Percentiles rank a stretch among this genome's conserved stretches.
Evolutionary conservation across 2,113 vertebrate genomes (phyloP).

Genomic region (Dasypus novemcinctus): DNA sequence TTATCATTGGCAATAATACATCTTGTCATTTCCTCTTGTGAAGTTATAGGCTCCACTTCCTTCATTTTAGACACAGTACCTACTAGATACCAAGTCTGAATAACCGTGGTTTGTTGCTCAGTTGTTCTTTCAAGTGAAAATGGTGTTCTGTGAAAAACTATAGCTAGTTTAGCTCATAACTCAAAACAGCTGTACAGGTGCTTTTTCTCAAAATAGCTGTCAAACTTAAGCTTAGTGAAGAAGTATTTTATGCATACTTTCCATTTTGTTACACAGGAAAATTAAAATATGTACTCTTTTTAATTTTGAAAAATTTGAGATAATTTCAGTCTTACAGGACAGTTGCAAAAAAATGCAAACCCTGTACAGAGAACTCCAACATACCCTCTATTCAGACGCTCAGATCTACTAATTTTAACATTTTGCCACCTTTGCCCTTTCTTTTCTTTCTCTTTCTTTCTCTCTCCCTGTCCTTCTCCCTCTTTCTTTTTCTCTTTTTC

Average conservation of each 20-base stretch:
- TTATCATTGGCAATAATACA: neutral
- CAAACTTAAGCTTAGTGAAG: no score
- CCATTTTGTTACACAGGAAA: neutral
- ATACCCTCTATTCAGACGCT: no score
- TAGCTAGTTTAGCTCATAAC: neutral
- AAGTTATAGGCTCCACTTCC: neutral
- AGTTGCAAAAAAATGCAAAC: no score
- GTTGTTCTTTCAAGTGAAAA: neutral
- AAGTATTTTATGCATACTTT: neutral
- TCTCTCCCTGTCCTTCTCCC: no score
- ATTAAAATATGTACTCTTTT: neutral
- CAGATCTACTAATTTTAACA: no score
- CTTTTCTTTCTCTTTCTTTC: no score
- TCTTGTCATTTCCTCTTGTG: neutral
- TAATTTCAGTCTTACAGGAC: no score
- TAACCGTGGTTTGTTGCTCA: neutral
- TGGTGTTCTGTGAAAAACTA: neutral
- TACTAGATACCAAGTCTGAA: neutral
- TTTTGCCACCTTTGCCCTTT: no score
- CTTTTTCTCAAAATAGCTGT: neutral
- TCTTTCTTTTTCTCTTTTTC: no score
- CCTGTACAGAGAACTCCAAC: no score
- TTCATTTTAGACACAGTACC: neutral
- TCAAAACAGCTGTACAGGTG: neutral
- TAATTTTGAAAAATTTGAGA: no score